A percentile compares a stretch with the other conserved stretches of the same genome.
Conservation (phyloP, 1,140 invertebrate species). For the Amyelois transitella region DNA sequence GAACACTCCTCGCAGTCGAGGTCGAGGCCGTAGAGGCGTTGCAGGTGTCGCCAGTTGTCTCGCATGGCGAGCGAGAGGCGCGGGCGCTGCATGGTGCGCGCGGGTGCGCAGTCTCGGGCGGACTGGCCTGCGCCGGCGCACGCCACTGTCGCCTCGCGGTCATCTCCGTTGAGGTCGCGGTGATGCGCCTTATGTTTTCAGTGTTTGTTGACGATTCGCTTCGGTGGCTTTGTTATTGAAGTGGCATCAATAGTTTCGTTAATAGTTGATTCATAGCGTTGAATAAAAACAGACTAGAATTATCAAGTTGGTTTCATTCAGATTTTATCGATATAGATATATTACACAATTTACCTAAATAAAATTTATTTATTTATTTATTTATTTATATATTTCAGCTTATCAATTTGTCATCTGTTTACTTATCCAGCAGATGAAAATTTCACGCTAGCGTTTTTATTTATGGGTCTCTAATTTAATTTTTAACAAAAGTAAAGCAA, state of each 20-base stretch:
- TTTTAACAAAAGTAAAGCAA: too few species aligned
- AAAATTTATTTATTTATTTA: too few species aligned
- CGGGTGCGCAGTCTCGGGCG: slow-evolving; percentile 42
- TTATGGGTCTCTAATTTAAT: too few species aligned
- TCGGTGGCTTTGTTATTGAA: background rate
- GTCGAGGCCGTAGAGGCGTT: slow-evolving; percentile 71
- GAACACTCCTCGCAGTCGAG: slow-evolving; percentile 63
- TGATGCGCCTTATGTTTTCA: background rate
- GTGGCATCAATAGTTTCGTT: background rate
- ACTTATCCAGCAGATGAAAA: too few species aligned
- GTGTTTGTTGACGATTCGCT: background rate
- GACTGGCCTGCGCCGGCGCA: slow-evolving; percentile 39
- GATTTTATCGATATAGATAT: too few species aligned
- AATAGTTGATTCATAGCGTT: too few species aligned
- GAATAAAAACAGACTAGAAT: too few species aligned
- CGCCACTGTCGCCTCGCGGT: slow-evolving; percentile 24
- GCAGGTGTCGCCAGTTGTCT: slow-evolving; percentile 66
- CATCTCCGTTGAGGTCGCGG: slow-evolving; percentile 21
- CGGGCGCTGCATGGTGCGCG: slow-evolving; percentile 68
- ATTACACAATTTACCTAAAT: too few species aligned
- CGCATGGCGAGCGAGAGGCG: slow-evolving; percentile 63
- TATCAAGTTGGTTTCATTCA: too few species aligned
- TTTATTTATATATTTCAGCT: too few species aligned
- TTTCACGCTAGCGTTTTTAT: too few species aligned
- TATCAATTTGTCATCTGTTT: too few species aligned